A percentile compares a stretch with the other conserved stretches of the same genome.
Evolutionary conservation across 1,140 invertebrate species (phyloP).

Genomic region (Drosophila mayri): DNA sequence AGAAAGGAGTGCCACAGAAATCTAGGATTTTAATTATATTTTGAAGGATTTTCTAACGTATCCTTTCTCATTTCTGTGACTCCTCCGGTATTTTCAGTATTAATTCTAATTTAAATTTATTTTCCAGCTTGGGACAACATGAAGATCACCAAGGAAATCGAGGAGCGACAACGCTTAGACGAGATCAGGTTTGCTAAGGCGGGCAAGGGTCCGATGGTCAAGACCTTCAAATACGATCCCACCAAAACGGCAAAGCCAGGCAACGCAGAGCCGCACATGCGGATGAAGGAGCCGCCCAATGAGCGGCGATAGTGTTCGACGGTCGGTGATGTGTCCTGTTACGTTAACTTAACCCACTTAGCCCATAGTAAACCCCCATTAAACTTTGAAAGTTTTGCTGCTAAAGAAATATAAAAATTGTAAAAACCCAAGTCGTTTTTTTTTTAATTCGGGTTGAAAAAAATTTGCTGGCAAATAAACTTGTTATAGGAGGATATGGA

Average conservation of each 20-base stretch:
- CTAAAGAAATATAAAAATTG: conserved; percentile 47
- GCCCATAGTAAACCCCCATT: conserved; percentile 37
- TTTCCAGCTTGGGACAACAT: conserved; percentile 92
- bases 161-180: conserved; percentile 91
- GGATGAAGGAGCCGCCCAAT: conserved; percentile 44
- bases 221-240: conserved; percentile 95
- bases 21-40: too few relatives aligned
- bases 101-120: background rate
- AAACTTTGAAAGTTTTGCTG: conserved; percentile 35
- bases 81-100: background rate
- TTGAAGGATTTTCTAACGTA: too few relatives aligned
- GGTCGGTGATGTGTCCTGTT: conserved; percentile 58
- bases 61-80: background rate
- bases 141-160: conserved; percentile 91
- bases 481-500: too few relatives aligned
- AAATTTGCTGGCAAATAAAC: background rate
- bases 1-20: background rate
- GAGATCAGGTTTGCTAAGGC: conserved; percentile 92
- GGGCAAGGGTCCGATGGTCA: conserved; percentile 92
- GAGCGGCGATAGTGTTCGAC: conserved; percentile 9
- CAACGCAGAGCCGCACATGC: conserved; percentile 34
- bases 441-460: background rate
- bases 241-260: conserved; percentile 86
- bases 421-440: conserved; percentile 4
- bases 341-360: conserved; percentile 67